Conservation (phyloP, 2,797 vertebrate genomes). For the Nannoperca obscura region DNA sequence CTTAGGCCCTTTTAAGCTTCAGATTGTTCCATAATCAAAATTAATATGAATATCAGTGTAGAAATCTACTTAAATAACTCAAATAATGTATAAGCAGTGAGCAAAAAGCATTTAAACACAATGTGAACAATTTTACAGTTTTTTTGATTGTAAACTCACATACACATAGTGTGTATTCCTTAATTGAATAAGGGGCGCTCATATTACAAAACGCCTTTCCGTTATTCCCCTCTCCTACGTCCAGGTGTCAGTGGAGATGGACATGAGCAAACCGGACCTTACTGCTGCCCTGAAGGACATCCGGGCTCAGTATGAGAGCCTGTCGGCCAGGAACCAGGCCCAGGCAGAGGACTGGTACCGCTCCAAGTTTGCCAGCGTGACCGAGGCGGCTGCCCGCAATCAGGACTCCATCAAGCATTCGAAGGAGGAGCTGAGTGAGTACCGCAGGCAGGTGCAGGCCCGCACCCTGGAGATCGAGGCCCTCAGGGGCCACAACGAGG, state of each 20-base stretch:
- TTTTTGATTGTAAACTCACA: neutral
- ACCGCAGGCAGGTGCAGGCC: constrained; percentile 88
- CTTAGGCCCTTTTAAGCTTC: neutral
- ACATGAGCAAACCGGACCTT: constrained; percentile 86
- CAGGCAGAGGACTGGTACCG: constrained; percentile 89
- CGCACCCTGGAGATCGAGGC: constrained; percentile 88
- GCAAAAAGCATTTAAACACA: neutral
- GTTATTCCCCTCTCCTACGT: neutral
- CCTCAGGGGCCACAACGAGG: constrained; percentile 86
- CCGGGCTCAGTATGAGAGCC: constrained; percentile 86
- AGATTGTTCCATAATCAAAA: neutral
- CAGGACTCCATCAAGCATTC: constrained; percentile 86
- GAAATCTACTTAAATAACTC: neutral
- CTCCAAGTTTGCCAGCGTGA: constrained; percentile 86
- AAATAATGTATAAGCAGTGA: neutral
- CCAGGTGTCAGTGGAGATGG: constrained; percentile 88
- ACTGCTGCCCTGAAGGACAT: constrained; percentile 87
- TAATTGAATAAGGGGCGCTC: neutral
- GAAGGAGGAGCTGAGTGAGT: constrained; percentile 88
- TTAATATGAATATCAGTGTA: neutral
- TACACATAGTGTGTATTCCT: neutral
- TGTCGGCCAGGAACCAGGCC: constrained; percentile 86
- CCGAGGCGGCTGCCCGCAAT: constrained; percentile 84
- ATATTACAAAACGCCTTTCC: neutral
- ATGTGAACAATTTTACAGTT: neutral